These are phyloP conservation scores for Aurelia aurita DNA, from an alignment of 30 jellyfish, hydroid and myxozoan genomes.

Conservation along the genomic window DNA sequence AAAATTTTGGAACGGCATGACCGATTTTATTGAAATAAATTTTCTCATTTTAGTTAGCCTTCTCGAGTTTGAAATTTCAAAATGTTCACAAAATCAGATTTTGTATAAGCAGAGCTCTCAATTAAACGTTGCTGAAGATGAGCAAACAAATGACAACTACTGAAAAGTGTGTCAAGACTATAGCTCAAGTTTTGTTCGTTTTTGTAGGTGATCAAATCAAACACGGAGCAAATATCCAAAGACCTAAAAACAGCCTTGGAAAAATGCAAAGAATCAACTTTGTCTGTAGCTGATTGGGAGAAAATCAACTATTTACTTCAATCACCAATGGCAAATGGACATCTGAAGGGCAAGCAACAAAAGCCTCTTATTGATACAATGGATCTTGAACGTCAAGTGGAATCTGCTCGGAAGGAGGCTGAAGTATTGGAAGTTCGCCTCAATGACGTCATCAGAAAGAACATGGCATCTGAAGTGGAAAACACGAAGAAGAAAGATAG, in stretches of 20 bases:
- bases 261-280: constrained; percentile 86
- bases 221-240: constrained; percentile 97
- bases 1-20: too few species aligned
- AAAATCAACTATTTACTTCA: constrained; percentile 80
- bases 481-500: constrained; percentile 57
- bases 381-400: constrained; percentile 94
- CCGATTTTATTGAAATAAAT: too few species aligned
- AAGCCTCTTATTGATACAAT: constrained; percentile 83
- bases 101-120: not conserved
- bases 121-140: not conserved
- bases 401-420: constrained; percentile 97
- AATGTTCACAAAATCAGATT: not conserved
- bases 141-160: too few species aligned
- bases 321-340: constrained; percentile 81
- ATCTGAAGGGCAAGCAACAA: constrained; percentile 74
- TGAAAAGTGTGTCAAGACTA: not conserved
- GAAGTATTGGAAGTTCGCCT: constrained; percentile 89
- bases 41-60: too few species aligned
- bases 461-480: constrained; percentile 95
- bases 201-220: constrained; percentile 83
- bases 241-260: constrained; percentile 93
- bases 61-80: too few species aligned
- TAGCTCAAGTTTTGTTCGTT: not conserved
- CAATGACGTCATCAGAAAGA: constrained; percentile 96
- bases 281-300: constrained; percentile 92